Percentiles rank a stretch among this genome's conserved stretches.
Evolutionary conservation across 1,140 invertebrate species (phyloP).

Genomic region (Drosophila subpulchrella): DNA sequence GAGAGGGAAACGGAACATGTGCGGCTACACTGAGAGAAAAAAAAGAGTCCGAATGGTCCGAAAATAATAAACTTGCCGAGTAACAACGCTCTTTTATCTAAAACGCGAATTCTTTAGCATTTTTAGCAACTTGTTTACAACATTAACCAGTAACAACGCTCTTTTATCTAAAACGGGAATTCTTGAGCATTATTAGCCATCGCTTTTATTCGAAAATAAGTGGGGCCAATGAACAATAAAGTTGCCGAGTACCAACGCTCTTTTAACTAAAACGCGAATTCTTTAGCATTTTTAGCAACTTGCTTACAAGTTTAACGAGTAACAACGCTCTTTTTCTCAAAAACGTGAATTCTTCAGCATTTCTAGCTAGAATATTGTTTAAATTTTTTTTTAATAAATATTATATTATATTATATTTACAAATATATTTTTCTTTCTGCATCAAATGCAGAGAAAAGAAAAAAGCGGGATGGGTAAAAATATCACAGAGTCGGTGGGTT

Average conservation of each 20-base stretch:
- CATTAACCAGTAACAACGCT: not conserved
- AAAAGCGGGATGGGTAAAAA: not conserved
- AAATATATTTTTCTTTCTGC: not conserved
- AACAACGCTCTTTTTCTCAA: no score
- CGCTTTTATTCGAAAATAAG: not conserved
- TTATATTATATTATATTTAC: no score
- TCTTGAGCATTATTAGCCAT: not conserved
- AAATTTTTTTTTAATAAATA: no score
- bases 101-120: not conserved
- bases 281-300: no score
- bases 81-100: no score
- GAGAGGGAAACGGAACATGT: slow-evolving; percentile 17
- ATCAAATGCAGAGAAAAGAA: not conserved
- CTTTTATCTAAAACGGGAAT: not conserved
- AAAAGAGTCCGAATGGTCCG: no score
- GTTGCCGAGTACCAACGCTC: no score
- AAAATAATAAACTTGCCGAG: not conserved
- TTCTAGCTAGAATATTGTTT: no score
- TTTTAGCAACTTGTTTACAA: not conserved
- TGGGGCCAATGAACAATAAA: no score
- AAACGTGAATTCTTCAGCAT: not conserved
- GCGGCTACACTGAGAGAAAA: slow-evolving; percentile 6
- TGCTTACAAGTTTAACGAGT: no score
- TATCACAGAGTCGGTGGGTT: slow-evolving; percentile 11
- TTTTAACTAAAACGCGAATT: no score